Base-by-base conservation (phyloP, 2,113 vertebrate species). In the Brachypodius melanocephalos region DNA sequence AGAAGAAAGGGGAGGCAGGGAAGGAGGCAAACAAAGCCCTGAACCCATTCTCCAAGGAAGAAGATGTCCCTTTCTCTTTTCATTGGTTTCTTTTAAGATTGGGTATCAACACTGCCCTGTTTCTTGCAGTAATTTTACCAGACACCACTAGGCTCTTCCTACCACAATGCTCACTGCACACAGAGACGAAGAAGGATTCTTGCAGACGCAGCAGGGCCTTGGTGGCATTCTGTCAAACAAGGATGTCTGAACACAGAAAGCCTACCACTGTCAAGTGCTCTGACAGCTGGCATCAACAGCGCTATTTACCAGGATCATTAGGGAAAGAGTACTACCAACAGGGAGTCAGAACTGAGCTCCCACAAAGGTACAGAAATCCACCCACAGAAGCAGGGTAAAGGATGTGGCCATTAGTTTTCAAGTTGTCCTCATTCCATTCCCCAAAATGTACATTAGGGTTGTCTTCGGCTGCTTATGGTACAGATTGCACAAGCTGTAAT, bases 321-420 rank as follows among this genome's bases (percentile, higher is more conserved):
- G 48, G 43, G 7, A 28, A 51, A n/a, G 11, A 55, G 3, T 4
- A 17, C 18, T 22, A 32, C 28, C 10, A n/a, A 22, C 0, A 32
- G 3, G 7, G 24, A 34, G 16, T 12, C 40, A 42, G 14, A 69
- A 36, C 10, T 8, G 16, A 26, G 25, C 21, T 73, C 34, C 32
- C 45, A 45, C 17, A 63, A 4, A 8, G 7, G 9, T 17, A 42
- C 28, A 59, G 12, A 65, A 36, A 34, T 16, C 36, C 34, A 74
- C 19, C 16, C 22, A 14, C 0, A 59, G 18, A 46, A 57, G 22
- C 10, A 74, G 21, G 12, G 8, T 11, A 78, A 38, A 73, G 24
- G 4, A 12, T 0, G 1, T 0, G 2, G 14, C 38, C 59, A 12
- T 12, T 36, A 1, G 2, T 43, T 68, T 29, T 57, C 14, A 77